A percentile compares a stretch with the other conserved stretches of the same genome.
Evolutionary conservation across 2,797 vertebrate genomes (phyloP).

Genomic region (Petrocephalus sullivani): DNA sequence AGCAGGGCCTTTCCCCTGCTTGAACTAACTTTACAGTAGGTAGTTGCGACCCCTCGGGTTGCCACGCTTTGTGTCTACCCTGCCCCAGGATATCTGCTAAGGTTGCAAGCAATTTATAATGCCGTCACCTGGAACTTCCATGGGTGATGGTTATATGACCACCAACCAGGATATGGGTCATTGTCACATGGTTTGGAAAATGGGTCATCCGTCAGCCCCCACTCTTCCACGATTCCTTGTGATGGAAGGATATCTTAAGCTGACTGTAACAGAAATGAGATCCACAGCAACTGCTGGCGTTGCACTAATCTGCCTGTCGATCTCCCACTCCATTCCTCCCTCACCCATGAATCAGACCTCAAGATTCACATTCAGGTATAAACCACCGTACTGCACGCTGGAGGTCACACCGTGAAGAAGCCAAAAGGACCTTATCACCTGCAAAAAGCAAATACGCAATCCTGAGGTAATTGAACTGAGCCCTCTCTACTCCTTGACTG

Average conservation of each 20-base stretch:
- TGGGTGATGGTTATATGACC: not conserved
- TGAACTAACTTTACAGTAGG: not conserved
- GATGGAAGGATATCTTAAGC: constrained; percentile 14
- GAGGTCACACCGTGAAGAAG: not conserved
- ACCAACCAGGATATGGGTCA: constrained; percentile 1
- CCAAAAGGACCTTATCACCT: not conserved
- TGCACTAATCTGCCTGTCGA: not conserved
- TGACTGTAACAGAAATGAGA: constrained; percentile 8
- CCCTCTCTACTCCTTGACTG: not conserved
- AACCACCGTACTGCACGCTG: not conserved
- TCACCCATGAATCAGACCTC: not conserved
- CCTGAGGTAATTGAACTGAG: not conserved
- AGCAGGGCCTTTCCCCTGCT: not conserved
- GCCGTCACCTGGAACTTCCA: not conserved
- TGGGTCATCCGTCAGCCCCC: constrained; percentile 8
- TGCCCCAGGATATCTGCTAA: not conserved
- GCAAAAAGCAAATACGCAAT: not conserved
- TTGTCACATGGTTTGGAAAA: not conserved
- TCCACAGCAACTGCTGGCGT: not conserved
- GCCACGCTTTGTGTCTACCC: not conserved
- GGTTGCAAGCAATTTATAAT: not conserved
- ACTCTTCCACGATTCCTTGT: constrained; percentile 16
- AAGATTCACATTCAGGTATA: not conserved
- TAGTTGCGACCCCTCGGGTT: not conserved
- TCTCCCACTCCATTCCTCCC: not conserved